Percentiles rank a stretch among this genome's conserved stretches.
These are phyloP conservation scores for Etheostoma nigrum DNA, from an alignment of 2,797 vertebrate genomes.

Conservation along the genomic window DNA sequence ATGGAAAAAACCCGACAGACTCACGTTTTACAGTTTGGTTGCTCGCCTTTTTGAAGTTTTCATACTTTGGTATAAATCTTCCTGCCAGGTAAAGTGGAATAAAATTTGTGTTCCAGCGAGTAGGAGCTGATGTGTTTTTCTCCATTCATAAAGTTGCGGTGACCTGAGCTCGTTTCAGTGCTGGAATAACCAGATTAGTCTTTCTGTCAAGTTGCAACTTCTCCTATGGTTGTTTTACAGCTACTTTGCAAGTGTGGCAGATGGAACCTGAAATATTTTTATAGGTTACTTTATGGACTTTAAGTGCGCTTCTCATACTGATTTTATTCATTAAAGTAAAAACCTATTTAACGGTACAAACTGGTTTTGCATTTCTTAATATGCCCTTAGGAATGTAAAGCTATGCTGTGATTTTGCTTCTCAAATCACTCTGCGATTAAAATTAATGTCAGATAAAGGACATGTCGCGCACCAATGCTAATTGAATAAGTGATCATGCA, in stretches of 20 bases:
- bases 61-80: neutral
- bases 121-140: slow-evolving; percentile 49
- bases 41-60: slow-evolving; percentile 7
- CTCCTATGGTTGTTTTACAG: neutral
- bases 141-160: slow-evolving; percentile 80
- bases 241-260: neutral
- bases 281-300: neutral
- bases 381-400: neutral
- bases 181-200: slow-evolving; percentile 1
- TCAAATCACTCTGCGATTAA: neutral
- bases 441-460: neutral
- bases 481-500: neutral
- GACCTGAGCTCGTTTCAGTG: slow-evolving; percentile 21
- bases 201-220: slow-evolving; percentile 14
- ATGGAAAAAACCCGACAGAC: neutral
- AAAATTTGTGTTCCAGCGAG: slow-evolving; percentile 25
- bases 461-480: neutral
- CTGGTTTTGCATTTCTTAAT: neutral
- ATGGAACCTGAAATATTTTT: neutral
- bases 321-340: neutral
- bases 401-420: neutral
- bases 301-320: neutral
- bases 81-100: neutral
- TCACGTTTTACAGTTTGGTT: slow-evolving; percentile 39
- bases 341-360: neutral